Base-by-base conservation (phyloP, 2,113 vertebrate genomes). In the Scortum barcoo region DNA sequence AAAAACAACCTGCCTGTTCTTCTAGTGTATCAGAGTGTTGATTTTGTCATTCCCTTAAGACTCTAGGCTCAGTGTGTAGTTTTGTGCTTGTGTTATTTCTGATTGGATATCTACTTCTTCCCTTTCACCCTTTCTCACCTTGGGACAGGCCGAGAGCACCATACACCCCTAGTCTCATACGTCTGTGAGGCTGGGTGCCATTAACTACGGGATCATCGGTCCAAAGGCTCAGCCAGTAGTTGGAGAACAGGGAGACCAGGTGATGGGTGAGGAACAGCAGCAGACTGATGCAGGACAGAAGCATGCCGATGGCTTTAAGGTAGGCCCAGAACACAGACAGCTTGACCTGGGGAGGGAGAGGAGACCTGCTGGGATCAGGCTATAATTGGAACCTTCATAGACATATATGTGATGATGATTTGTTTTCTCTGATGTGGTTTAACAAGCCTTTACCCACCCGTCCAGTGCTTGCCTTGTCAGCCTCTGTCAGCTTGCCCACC, bases 151-250 rank as follows among this genome's bases (percentile, higher is more conserved):
- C 98, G 40, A 99, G 92, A 1, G 88, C 94, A 4, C 97, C 97
- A 0, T 99, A 99, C 7, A 99, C 96, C 4, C 95, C 91, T 20
- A 99, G 96, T 40, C 98, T 95, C 93, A 97, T 79, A 8, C 90
- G 4, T 0, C 96, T 96, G 89, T 94, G 72, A 3, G 95, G 94
- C 93, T 99, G 97, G 0, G 98, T 99, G 65, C 97, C 97, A 1
- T 99, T 99, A 74, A 98, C 14, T 28, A 97, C 91, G 0, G 95
- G 96, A 91, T 99, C 98, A 4, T 99, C 98, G 0, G 98, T 98
- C 98, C 98, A 99, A 46, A 97, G 91, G 85, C 98, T 99, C 12
- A 99, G 95, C 98, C 98, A 99, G 84, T 97, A 99, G 94, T 99
- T 99, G 66, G 98, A 98, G 61, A 94, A 87, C 75, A 99, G 76